phyloP scores from a whole-genome alignment of 2,888 invertebrate species.

The Mongoloraphidia duomilia region DNA sequence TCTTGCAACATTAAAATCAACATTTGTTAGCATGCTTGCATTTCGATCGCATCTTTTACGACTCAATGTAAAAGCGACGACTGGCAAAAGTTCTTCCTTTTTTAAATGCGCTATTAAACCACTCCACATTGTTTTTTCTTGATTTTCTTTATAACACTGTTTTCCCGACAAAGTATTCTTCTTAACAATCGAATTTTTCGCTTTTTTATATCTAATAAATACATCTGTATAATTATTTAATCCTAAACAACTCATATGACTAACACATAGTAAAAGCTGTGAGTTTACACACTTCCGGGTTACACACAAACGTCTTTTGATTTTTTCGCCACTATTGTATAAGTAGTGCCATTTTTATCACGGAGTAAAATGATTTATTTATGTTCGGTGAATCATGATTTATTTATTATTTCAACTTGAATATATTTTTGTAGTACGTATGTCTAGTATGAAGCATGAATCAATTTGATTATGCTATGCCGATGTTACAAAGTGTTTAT shows the following conservation, averaged over 20 bases:
- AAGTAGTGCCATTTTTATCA: too few relatives aligned
- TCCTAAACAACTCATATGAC: too few relatives aligned
- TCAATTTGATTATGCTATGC: too few relatives aligned
- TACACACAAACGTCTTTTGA: too few relatives aligned
- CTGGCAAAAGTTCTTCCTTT: constrained; percentile 73
- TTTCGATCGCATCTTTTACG: constrained; percentile 64
- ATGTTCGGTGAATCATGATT: too few relatives aligned
- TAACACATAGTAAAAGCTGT: too few relatives aligned
- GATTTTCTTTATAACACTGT: constrained; percentile 37
- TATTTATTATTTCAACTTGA: too few relatives aligned
- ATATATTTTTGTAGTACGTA: background rate
- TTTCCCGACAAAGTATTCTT: constrained; percentile 1
- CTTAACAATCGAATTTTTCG: constrained; percentile 7
- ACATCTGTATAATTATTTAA: constrained; percentile 2
- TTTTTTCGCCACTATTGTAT: too few relatives aligned
- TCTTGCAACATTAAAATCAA: background rate
- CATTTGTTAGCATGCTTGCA: constrained; percentile 25
- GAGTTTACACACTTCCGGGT: too few relatives aligned
- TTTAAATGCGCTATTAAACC: constrained; percentile 72
- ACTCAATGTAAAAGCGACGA: constrained; percentile 88
- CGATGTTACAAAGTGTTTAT: too few relatives aligned
- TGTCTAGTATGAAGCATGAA: too few relatives aligned
- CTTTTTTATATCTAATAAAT: background rate
- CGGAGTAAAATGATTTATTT: too few relatives aligned
- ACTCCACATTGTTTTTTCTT: constrained; percentile 72